Percentiles rank a stretch among this genome's conserved stretches.
Conservation (phyloP, 2,113 vertebrate genomes). For the Oreocharis arfaki region DNA sequence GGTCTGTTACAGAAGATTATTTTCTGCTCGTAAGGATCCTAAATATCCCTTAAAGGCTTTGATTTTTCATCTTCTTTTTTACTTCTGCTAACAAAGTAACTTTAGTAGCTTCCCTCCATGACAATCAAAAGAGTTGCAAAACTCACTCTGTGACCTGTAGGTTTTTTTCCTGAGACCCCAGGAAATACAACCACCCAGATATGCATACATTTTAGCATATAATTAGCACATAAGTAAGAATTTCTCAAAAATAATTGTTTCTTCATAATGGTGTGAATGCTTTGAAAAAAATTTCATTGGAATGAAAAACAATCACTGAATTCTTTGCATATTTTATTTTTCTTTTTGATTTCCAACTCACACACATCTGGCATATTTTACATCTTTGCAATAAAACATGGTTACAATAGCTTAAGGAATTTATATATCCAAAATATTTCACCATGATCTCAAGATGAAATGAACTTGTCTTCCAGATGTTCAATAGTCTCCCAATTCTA, state of each 20-base stretch:
- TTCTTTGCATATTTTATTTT: conserved; percentile 99
- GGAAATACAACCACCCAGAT: not conserved
- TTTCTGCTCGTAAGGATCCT: not conserved
- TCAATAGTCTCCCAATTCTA: conserved; percentile 80
- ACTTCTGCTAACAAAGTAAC: not conserved
- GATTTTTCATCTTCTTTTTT: not conserved
- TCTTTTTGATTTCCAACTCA: conserved; percentile 93
- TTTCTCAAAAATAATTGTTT: not conserved
- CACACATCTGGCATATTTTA: conserved; percentile 98
- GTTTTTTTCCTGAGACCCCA: not conserved
- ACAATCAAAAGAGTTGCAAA: not conserved
- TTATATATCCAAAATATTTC: conserved; percentile 99
- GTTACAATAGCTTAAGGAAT: conserved; percentile 98
- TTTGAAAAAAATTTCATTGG: not conserved
- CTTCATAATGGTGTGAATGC: not conserved
- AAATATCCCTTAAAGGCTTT: not conserved
- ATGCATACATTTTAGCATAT: not conserved
- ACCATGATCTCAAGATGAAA: conserved; percentile 85
- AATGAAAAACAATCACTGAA: conserved; percentile 79
- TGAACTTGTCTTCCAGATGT: conserved; percentile 84
- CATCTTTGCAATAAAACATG: conserved; percentile 99
- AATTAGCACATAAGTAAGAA: not conserved
- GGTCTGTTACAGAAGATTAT: not conserved
- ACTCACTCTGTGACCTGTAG: not conserved
- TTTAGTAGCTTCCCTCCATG: not conserved